Conservation (phyloP, 2,797 vertebrate species). For the Phalanger gymnotis region DNA sequence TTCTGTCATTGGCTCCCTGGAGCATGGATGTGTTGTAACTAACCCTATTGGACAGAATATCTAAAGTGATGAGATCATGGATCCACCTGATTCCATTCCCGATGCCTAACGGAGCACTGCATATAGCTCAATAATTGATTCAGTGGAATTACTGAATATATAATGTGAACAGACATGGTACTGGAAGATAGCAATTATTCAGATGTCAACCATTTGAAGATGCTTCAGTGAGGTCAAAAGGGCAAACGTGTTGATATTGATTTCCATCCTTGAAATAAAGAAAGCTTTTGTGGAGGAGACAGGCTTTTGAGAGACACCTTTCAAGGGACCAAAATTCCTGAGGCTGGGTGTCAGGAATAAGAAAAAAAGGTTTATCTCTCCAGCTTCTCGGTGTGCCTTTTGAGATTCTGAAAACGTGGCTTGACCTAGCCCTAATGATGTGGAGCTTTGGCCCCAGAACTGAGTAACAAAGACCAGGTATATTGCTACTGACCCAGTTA, state of each 20-base stretch:
- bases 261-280: neutral
- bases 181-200: neutral
- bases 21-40: neutral
- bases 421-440: neutral
- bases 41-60: neutral
- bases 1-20: neutral
- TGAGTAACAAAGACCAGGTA: neutral
- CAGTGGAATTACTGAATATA: neutral
- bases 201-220: neutral
- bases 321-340: neutral
- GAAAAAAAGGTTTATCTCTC: neutral
- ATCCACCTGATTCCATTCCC: neutral
- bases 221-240: neutral
- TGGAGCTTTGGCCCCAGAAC: neutral
- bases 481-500: neutral
- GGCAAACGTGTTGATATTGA: neutral
- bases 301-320: neutral
- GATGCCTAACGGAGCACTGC: neutral
- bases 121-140: neutral
- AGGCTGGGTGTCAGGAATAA: neutral
- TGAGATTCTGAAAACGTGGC: neutral
- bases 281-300: neutral
- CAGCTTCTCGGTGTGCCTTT: neutral
- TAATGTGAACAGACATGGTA: neutral
- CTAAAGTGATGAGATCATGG: neutral